These are phyloP conservation scores for Takifugu ocellatus DNA, from an alignment of 2,797 vertebrate genomes.

Conservation along the genomic window DNA sequence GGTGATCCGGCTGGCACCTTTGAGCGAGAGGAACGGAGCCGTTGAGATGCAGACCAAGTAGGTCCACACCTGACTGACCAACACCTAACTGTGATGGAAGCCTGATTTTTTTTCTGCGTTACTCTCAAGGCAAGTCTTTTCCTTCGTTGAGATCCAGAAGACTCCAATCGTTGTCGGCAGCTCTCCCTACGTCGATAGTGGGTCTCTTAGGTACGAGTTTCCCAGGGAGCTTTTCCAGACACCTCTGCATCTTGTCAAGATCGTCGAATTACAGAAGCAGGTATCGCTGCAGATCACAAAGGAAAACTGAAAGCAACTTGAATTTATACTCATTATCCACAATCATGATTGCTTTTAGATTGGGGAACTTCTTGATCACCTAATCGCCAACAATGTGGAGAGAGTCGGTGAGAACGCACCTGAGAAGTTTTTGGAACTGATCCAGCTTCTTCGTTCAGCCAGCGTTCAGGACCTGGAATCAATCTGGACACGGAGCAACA, in stretches of 20 bases:
- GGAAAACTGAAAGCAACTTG: neutral
- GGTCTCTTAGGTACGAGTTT: constrained; percentile 76
- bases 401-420: constrained; percentile 77
- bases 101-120: neutral
- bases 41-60: constrained; percentile 82
- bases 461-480: constrained; percentile 64
- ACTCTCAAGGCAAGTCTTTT: constrained; percentile 74
- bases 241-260: constrained; percentile 58
- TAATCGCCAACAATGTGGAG: constrained; percentile 70
- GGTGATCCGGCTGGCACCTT: constrained; percentile 78
- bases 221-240: constrained; percentile 71
- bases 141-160: constrained; percentile 56
- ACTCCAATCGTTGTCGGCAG: constrained; percentile 26
- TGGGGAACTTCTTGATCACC: constrained; percentile 72
- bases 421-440: constrained; percentile 78
- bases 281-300: constrained; percentile 41
- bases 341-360: constrained; percentile 63
- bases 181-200: constrained; percentile 71
- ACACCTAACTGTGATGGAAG: constrained; percentile 6
- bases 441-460: constrained; percentile 79
- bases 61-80: too few relatives aligned
- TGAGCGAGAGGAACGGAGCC: constrained; percentile 76
- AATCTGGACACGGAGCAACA: constrained; percentile 73
- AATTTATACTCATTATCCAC: constrained; percentile 6
- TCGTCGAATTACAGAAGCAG: constrained; percentile 68